Base-by-base conservation (phyloP, 2,888 invertebrate species). In the Caenorhabditis angaria region DNA sequence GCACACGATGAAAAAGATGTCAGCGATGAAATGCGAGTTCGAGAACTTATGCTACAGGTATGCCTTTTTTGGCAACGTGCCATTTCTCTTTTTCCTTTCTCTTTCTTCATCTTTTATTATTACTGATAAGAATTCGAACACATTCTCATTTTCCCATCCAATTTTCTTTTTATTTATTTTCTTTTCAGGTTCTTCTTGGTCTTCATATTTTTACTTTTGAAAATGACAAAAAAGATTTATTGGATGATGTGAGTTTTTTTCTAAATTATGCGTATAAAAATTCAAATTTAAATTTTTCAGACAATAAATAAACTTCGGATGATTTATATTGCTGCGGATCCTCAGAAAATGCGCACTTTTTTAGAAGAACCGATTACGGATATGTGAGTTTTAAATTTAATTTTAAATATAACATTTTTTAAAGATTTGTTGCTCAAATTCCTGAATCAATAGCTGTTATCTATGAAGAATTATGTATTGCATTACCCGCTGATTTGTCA, bases 401-500 rank as follows among this genome's bases (percentile, higher is more conserved):
- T 22, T 47, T 47, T 24, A 25, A 10, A 25, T 27, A 54, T 50
- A 25, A 24, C 41, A 62, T 53, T 28, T n/a, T 25, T 59, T 69
- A 20, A 41, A 78, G 78, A 12, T 78, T 73, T 65, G 58, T 65
- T 28, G 67, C 71, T 29, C 29, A 70, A 8, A 71, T 76, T 27
- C 70, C 68, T 2, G 68, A 76, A 41, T 60, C 57, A 27, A 58
- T 78, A 8, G 80, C 74, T 1, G 62, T 60, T 18, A 69, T 80
- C n/a, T 82, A 77, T 60, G 78, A 78, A 24, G 80, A 82, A 32
- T 60, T 82, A 2, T 77, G 77, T 47, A 68, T 82, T 14, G 47
- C 55, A 10, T 61, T 74, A 18, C 81, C 81, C 0, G 58, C 66
- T 2, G 81, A 82, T 54, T 60, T 82, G 28, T 54, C 66, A 10